Base-by-base conservation (phyloP, 2,888 invertebrate species). In the Cyclophora punctaria region DNA sequence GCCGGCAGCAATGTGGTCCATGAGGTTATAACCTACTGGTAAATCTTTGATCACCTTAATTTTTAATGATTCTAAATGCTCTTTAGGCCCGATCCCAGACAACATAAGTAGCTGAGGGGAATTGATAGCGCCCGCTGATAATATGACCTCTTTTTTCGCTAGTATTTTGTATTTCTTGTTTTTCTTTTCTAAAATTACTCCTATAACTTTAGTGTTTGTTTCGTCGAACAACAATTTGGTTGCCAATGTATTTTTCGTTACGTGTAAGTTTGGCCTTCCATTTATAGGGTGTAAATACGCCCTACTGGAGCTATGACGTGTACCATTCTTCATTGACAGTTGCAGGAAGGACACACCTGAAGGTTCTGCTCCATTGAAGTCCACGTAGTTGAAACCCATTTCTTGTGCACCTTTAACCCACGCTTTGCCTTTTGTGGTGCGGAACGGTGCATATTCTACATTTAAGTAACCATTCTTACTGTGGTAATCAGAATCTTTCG, bases 21-120 rank as follows among this genome's bases (percentile, higher is more conserved):
- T 92, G 3, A 94, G 75, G 66, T 93, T 92, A 55, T 91, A 86
- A 2, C 94, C 94, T 0, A 94, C 93, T 4, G 88, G 89, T 40
- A 91, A 79, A 71, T 93, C 89, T 64, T 86, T 82, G 0, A 91
- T 61, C 0, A 90, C 81, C 2, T 89, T 78, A 42, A 93, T 91
- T 44, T 88, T 87, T 53, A 90, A 67, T 2, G 89, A 76, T 53
- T 87, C 79, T 47, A 94, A 79, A 66, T 93, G 91, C 37, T 86
- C 78, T 53, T 74, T 87, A 0, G 93, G 93, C 1, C 94, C 94
- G 5, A 95, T 90, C 3, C 96, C 96, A 3, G 95, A 95, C 7
- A 96, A 75, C 93, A 95, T 92, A 20, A 96, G 79, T 4, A 96
- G 70, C 71, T 95, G 94, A 0, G 96, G 94, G 4, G 94, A 90